A percentile compares a stretch with the other conserved stretches of the same genome.
phyloP scores from a whole-genome alignment of 2,888 invertebrate genomes.

The Agrotis puta region DNA sequence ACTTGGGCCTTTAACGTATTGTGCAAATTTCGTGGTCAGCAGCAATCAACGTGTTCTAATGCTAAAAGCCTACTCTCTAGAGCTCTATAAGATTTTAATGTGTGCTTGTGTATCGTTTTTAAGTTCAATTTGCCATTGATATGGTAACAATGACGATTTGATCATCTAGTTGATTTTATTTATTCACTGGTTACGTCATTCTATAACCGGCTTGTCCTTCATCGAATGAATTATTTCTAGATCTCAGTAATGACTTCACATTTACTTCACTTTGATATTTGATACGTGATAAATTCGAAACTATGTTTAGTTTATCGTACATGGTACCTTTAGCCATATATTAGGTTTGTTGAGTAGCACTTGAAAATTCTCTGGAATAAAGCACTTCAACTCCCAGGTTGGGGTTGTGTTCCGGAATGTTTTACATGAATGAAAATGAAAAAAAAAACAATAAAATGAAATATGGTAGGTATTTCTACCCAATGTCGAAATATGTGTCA shows the following conservation, averaged over 20 bases:
- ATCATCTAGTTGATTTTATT: constrained; percentile 36
- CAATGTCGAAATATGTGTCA: too few species aligned
- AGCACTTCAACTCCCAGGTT: not conserved
- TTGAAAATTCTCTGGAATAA: not conserved
- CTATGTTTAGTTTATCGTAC: constrained; percentile 22
- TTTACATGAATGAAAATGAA: not conserved
- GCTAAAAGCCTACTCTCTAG: not conserved
- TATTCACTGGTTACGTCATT: constrained; percentile 64
- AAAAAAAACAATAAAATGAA: not conserved
- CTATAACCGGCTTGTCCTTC: constrained; percentile 37
- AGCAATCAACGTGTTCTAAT: not conserved
- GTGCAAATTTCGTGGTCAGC: not conserved
- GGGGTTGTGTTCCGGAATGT: too few species aligned
- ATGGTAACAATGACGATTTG: constrained; percentile 26
- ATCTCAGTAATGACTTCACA: constrained; percentile 21
- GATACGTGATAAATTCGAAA: constrained; percentile 22
- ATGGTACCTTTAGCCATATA: constrained; percentile 8
- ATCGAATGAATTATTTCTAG: constrained; percentile 15
- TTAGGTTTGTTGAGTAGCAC: not conserved
- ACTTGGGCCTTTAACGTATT: too few species aligned
- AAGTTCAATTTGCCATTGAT: constrained; percentile 31
- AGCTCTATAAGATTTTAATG: constrained; percentile 9
- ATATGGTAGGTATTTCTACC: too few species aligned
- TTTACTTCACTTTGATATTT: constrained; percentile 43
- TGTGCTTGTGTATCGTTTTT: constrained; percentile 26